These are phyloP conservation scores for Psophia crepitans DNA, from an alignment of 2,113 vertebrate genomes.

Conservation along the genomic window DNA sequence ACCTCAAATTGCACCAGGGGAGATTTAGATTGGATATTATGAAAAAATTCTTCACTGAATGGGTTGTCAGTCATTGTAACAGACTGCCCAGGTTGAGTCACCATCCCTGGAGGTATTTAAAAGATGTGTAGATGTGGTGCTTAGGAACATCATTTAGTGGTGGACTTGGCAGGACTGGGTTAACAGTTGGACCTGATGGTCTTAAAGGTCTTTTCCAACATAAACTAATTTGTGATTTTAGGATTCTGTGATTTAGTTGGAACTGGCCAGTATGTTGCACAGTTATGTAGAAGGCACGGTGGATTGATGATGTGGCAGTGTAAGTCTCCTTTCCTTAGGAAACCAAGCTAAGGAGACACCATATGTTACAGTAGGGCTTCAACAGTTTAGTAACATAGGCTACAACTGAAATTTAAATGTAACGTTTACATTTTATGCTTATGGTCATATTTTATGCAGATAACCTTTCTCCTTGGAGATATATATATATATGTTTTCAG, in stretches of 20 bases:
- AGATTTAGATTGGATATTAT: no score
- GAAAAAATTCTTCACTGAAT: no score
- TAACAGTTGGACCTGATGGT: no score
- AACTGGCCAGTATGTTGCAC: background rate
- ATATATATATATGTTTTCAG: background rate
- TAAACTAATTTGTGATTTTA: no score
- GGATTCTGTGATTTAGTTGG: background rate
- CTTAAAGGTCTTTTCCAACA: no score
- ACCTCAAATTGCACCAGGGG: no score
- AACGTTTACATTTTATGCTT: background rate
- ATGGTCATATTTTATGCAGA: background rate
- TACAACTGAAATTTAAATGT: background rate
- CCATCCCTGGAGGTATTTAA: no score
- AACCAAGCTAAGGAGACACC: background rate
- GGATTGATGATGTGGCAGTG: rapidly evolving
- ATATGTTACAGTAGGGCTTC: background rate
- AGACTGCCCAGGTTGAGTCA: no score
- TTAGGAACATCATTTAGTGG: no score
- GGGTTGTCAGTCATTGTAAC: no score
- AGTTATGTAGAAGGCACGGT: background rate
- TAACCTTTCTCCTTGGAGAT: background rate
- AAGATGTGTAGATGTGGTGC: no score
- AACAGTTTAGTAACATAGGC: background rate
- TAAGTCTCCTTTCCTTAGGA: background rate
- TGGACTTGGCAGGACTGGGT: no score